Evolutionary conservation across 2,888 invertebrate species (phyloP).

Genomic region (Esperia sulphurella): DNA sequence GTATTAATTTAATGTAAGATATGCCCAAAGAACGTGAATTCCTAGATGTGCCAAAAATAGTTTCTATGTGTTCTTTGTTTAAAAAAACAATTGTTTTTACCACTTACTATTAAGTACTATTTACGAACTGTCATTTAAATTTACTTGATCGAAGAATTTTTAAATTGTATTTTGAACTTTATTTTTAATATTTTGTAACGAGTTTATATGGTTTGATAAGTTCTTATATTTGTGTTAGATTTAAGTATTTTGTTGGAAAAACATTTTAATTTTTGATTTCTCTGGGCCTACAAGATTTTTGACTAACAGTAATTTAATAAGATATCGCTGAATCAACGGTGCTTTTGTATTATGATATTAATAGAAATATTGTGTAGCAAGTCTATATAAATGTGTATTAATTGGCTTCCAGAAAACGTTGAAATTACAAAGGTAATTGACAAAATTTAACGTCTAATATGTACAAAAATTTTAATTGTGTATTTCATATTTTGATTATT

Average conservation of each 20-base stretch:
- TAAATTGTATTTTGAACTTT: no score
- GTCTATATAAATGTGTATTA: background rate
- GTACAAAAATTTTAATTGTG: no score
- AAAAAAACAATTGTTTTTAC: conserved; percentile 1
- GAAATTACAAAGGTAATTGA: background rate
- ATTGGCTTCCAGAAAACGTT: background rate
- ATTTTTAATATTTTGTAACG: no score
- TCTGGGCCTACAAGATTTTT: background rate
- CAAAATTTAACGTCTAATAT: background rate
- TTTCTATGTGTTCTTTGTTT: conserved; percentile 15
- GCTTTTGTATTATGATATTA: conserved; percentile 32
- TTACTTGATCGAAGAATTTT: no score
- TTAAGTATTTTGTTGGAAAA: background rate
- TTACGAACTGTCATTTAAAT: conserved; percentile 4
- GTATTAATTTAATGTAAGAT: conserved; percentile 2
- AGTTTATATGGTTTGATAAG: background rate
- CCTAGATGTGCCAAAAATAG: conserved; percentile 62
- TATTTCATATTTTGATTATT: no score
- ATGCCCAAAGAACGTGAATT: conserved; percentile 66
- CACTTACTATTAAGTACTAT: background rate
- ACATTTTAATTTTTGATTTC: background rate
- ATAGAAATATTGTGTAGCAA: conserved; percentile 21
- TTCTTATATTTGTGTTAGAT: background rate
- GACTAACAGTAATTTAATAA: conserved; percentile 19
- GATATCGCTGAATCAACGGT: conserved; percentile 67